Evolutionary conservation across 2,113 vertebrate species (phyloP).

Genomic region (Chunga burmeisteri): DNA sequence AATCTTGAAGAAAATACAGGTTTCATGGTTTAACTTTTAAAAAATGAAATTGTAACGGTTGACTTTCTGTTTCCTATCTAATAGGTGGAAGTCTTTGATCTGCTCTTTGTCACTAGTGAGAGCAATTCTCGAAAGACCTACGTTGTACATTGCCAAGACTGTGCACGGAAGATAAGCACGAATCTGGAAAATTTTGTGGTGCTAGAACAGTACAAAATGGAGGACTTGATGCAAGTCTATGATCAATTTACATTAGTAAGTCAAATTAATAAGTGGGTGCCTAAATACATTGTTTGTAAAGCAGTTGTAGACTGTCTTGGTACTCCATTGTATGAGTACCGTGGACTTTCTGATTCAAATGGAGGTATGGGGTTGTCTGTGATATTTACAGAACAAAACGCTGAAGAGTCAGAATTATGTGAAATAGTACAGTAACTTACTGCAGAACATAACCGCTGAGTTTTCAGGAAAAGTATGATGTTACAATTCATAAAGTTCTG

Average conservation of each 20-base stretch:
- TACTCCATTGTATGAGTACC: conserved; percentile 17
- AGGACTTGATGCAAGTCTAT: conserved; percentile 96
- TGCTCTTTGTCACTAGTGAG: conserved; percentile 97
- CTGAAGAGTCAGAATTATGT: conserved; percentile 49
- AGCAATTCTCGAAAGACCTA: conserved; percentile 92
- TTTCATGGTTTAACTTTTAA: not conserved
- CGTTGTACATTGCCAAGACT: conserved; percentile 97
- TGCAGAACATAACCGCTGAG: conserved; percentile 56
- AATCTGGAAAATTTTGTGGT: conserved; percentile 96
- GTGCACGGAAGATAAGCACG: conserved; percentile 91
- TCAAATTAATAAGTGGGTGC: conserved; percentile 74
- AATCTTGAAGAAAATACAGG: not conserved
- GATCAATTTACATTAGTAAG: conserved; percentile 99
- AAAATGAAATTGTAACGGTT: not conserved
- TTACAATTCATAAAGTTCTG: conserved; percentile 71
- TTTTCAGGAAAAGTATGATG: conserved; percentile 54
- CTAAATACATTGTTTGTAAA: conserved; percentile 66
- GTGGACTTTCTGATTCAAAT: conserved; percentile 9
- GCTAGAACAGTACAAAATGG: conserved; percentile 98
- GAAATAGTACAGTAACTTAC: conserved; percentile 46
- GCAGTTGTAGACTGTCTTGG: conserved; percentile 48
- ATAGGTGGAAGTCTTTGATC: conserved; percentile 98
- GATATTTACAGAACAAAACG: not conserved
- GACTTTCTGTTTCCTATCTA: conserved; percentile 29
- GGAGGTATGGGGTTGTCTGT: conserved; percentile 44